Evolutionary conservation across 2,113 vertebrate species (phyloP).

Genomic region (Craseonycteris thonglongyai): DNA sequence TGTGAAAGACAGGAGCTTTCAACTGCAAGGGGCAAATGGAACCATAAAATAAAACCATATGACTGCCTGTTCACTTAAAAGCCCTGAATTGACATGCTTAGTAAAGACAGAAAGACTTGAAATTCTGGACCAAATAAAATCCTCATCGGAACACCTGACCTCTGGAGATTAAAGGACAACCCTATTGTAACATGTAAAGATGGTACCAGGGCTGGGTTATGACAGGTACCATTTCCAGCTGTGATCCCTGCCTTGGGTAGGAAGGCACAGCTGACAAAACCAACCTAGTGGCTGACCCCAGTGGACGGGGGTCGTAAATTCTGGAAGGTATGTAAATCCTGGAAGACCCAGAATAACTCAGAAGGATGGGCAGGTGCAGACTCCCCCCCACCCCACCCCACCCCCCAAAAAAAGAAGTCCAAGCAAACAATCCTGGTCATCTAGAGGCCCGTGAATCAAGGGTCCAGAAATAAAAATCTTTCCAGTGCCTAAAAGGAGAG

Average conservation of each 20-base stretch:
- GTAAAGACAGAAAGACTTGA: neutral
- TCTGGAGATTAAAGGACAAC: neutral
- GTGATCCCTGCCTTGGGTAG: neutral
- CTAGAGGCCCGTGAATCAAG: constrained; percentile 3
- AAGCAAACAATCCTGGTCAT: neutral
- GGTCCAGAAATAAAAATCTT: constrained; percentile 40
- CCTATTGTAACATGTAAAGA: neutral
- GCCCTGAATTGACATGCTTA: neutral
- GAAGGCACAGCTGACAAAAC: neutral
- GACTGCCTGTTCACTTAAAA: neutral
- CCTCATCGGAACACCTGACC: neutral
- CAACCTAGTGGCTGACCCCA: neutral
- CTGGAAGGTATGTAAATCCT: neutral
- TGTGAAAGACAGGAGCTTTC: neutral
- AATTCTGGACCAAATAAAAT: neutral
- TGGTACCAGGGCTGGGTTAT: neutral
- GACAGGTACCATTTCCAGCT: neutral
- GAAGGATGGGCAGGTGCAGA: neutral
- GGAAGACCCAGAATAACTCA: constrained; percentile 1
- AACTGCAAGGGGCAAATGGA: neutral
- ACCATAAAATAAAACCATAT: neutral
- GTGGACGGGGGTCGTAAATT: neutral
- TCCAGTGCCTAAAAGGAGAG: constrained; percentile 5
- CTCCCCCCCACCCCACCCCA: too few species aligned
- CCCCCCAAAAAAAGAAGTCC: constrained; percentile 34